A percentile compares a stretch with the other conserved stretches of the same genome.
Evolutionary conservation across 2,113 vertebrate genomes (phyloP).

Genomic region (Heterochromis multidens): DNA sequence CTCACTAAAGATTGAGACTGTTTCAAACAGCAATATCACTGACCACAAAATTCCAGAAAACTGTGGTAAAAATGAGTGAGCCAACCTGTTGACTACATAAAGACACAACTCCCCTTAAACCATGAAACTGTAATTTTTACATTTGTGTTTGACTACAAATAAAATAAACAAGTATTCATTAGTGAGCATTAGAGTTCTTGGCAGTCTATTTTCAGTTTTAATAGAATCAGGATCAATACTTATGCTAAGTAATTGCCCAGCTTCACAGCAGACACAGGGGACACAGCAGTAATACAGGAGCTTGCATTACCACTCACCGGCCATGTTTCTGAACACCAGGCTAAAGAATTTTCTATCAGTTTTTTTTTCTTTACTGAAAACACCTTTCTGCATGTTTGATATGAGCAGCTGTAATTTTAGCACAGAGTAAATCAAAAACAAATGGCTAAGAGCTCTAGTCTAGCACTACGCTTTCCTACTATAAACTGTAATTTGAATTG

Average conservation of each 20-base stretch:
- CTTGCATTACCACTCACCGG: not conserved
- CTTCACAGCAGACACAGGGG: not conserved
- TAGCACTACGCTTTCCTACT: fast-evolving
- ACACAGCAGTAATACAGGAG: not conserved
- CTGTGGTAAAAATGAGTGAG: not conserved
- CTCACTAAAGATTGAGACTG: no score
- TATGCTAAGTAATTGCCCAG: not conserved
- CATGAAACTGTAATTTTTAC: not conserved
- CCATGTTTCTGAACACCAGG: not conserved
- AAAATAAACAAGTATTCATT: not conserved
- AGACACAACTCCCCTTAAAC: not conserved
- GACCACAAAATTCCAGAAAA: not conserved
- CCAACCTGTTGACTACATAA: not conserved
- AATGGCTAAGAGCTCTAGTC: not conserved
- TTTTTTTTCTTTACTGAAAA: not conserved
- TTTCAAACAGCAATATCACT: no score
- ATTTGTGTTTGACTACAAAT: not conserved
- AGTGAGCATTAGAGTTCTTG: not conserved
- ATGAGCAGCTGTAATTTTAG: not conserved
- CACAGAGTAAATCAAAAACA: not conserved
- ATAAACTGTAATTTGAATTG: not conserved
- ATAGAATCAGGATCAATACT: fast-evolving
- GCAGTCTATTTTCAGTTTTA: not conserved
- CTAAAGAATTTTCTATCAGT: not conserved
- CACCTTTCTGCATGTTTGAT: not conserved